These are phyloP conservation scores for Greenwoodochromis staneri DNA, from an alignment of 2,113 vertebrate genomes.

Conservation along the genomic window DNA sequence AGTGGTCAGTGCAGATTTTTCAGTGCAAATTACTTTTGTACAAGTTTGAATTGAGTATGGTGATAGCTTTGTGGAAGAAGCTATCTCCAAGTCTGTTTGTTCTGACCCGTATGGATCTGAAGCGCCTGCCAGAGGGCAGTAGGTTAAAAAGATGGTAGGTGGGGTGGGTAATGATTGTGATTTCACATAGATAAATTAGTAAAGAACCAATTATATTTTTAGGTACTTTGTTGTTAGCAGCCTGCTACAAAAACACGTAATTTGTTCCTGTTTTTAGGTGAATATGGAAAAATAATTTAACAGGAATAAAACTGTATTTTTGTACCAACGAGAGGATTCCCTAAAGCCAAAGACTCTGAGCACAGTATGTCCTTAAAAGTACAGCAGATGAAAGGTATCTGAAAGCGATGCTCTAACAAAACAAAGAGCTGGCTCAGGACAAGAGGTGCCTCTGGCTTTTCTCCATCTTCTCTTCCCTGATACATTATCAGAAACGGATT, in stretches of 20 bases:
- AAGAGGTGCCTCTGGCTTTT: neutral
- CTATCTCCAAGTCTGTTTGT: neutral
- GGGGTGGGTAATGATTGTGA: fast-evolving
- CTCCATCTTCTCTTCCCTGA: neutral
- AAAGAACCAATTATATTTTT: neutral
- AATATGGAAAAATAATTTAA: neutral
- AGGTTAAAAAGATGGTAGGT: neutral
- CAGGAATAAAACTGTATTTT: neutral
- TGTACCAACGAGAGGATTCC: neutral
- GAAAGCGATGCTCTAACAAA: fast-evolving
- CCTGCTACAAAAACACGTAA: neutral
- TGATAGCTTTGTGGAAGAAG: neutral
- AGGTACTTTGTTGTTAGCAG: neutral
- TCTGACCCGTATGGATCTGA: neutral
- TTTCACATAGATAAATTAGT: neutral
- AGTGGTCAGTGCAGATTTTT: neutral
- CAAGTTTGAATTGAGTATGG: neutral
- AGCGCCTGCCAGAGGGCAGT: neutral
- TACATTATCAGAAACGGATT: neutral
- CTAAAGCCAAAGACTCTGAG: neutral
- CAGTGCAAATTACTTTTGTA: neutral
- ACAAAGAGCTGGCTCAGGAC: neutral
- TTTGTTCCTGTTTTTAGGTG: neutral
- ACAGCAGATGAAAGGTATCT: neutral
- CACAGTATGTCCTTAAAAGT: neutral